Evolutionary conservation across 2,113 vertebrate genomes (phyloP), one percentile per base, ranked within the genome.

Genomic region (Sinocyclocheilus anshuiensis): DNA sequence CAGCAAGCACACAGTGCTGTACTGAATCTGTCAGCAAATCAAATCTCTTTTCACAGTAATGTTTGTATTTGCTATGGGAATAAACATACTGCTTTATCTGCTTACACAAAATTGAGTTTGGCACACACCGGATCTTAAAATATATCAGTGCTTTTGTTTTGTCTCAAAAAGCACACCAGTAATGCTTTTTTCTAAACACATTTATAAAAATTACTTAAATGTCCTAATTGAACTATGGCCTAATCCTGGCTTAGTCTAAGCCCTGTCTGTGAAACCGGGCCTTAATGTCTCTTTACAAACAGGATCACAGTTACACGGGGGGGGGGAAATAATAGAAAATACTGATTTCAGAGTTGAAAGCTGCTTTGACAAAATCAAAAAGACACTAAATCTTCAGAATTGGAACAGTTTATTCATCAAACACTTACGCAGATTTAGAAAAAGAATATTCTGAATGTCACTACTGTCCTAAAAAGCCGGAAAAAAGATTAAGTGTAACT

Each of bases 81-180:
- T 59, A 61, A 81, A 79, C 50, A 61, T 45, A 59, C 29, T 45
- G 24, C 36, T 50, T 84, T 78, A 57, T 86, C 63, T 42, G 48
- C 16, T 10, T 75, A 29, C 42, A 71, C 77, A 59, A 12, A 78
- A 12, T 24, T 33, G 13, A 50, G 26, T 80, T 55, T 81, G 61
- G 24, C 48, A 26, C n/a, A 39, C 74, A 65, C 7, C 55, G 9
- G 12, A 79, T 86, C 29, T 29, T 29, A 29, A 29, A 29, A 29
- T 29, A 29, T 29, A 29, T 29, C 29, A 29, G 29, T 29, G 29
- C 29, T 29, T 29, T 29, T 29, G 29, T 29, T 29, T 29, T 29
- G 29, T 29, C 29, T 29, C 29, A 29, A 29, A 29, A 29, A 29
- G 29, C 29, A 29, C 29, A 29, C 29, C 29, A 29, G 29, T 29